Evolutionary conservation across 64 coral and sea anemone species (phyloP), one percentile per base, ranked within the genome.

Genomic region (Montipora sp.): DNA sequence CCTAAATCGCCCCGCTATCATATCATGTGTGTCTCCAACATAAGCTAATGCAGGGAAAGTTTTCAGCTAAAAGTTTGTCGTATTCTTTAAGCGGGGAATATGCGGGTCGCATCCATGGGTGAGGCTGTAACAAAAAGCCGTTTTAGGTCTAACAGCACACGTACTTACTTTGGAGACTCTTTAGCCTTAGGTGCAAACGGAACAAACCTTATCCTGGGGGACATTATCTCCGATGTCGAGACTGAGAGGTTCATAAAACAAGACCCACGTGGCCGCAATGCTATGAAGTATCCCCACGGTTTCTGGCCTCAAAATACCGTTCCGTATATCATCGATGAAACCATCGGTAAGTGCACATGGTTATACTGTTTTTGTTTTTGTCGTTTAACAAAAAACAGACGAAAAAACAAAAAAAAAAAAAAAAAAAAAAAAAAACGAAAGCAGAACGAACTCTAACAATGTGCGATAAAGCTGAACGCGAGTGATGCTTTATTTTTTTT

Each of bases 291-390:
- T 72, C 75, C 70, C 0, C 71, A 88, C 13, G 73, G 75, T 14
- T 47, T 88, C 8, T 88, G 87, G 87, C 87, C 87, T 5, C n/a
- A 36, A 19, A 77, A 77, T n/a, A 88, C 75, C 13, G 87, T 88
- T 8, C 87, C 87, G 11, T 88, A 88, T 12, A 55, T 77, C n/a
- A 63, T 88, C 8, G 87, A 88, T 16, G 76, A 47, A 7, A 63
- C 24, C 57, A 76, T 88, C 3, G 71, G 87, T 88, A 69, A 88
- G 87, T 88, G 20, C 20, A 71, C 3, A 71, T 8, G 68, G 20
- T 23, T 23, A 82, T 11, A 23, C 10, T 55, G 51, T 58, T 2
- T n/a, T 82, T 47, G 27, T 80, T 80, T n/a, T 55, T 15, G 8
- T 14, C 3, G 9, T 14, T 63, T 16, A 63, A 12, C 8, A 16